phyloP scores from a whole-genome alignment of 2,113 vertebrate genomes.

The Dinomys branickii region DNA sequence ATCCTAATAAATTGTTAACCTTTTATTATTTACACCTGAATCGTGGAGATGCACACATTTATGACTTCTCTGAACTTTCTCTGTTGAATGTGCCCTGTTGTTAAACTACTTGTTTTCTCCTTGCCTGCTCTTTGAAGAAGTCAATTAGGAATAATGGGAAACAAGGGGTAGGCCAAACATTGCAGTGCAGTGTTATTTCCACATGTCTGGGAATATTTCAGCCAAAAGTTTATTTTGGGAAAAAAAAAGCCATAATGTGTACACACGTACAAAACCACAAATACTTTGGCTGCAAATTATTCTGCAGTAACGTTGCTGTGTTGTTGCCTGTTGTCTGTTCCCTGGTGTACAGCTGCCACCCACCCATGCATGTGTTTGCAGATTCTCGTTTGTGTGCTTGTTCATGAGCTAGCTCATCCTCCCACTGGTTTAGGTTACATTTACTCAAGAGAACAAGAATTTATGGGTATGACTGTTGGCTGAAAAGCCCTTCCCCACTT shows the following conservation, averaged over 20 bases:
- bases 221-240: slow-evolving; percentile 81
- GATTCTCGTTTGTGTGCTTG: slow-evolving; percentile 83
- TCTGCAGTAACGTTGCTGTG: slow-evolving; percentile 81
- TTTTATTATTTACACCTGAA: slow-evolving; percentile 76
- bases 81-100: slow-evolving; percentile 86
- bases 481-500: slow-evolving; percentile 69
- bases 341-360: slow-evolving; percentile 83
- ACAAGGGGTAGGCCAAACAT: slow-evolving; percentile 91
- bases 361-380: slow-evolving; percentile 89
- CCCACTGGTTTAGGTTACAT: slow-evolving; percentile 84
- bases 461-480: slow-evolving; percentile 83
- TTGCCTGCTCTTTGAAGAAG: slow-evolving; percentile 91
- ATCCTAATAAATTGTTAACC: slow-evolving; percentile 63
- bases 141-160: slow-evolving; percentile 92
- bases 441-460: slow-evolving; percentile 81
- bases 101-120: slow-evolving; percentile 88
- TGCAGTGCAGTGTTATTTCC: slow-evolving; percentile 86
- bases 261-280: slow-evolving; percentile 57
- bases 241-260: slow-evolving; percentile 53
- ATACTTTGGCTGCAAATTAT: slow-evolving; percentile 82
- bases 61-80: slow-evolving; percentile 85
- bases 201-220: slow-evolving; percentile 88
- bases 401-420: slow-evolving; percentile 82
- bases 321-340: slow-evolving; percentile 80
- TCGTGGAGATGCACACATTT: slow-evolving; percentile 71